A percentile compares a stretch with the other conserved stretches of the same genome.
phyloP scores from a whole-genome alignment of 2,888 invertebrate species.

The Antitype chi region DNA sequence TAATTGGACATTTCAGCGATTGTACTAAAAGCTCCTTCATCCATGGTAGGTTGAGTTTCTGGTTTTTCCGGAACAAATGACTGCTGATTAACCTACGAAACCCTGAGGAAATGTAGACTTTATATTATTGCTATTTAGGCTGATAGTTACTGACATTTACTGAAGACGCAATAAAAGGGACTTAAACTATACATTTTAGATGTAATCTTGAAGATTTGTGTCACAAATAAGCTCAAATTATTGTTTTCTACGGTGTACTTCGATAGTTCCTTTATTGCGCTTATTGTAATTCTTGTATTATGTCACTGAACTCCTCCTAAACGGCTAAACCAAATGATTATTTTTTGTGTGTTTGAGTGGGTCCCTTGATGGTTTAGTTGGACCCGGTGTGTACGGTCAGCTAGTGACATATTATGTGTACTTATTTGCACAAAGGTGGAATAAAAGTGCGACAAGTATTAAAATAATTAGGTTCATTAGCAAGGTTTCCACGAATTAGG shows the following conservation, averaged over 20 bases:
- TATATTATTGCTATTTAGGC: slow-evolving; percentile 20
- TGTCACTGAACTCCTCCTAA: no score
- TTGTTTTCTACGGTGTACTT: neutral
- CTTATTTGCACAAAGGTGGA: no score
- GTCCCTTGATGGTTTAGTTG: no score
- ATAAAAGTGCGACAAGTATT: neutral
- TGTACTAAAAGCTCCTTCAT: slow-evolving; percentile 33
- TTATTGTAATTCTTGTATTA: no score
- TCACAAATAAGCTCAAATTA: slow-evolving; percentile 16
- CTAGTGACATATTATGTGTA: no score
- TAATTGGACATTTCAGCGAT: neutral
- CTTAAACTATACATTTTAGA: slow-evolving; percentile 21
- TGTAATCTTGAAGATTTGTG: slow-evolving; percentile 20
- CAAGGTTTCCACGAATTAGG: neutral
- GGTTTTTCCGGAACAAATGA: slow-evolving; percentile 33
- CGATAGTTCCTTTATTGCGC: neutral
- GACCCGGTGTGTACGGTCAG: no score
- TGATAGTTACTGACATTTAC: slow-evolving; percentile 7
- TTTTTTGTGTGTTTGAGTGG: no score
- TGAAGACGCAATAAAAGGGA: slow-evolving; percentile 4
- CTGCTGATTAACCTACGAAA: slow-evolving; percentile 34
- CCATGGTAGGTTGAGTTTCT: slow-evolving; percentile 37
- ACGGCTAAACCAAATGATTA: no score
- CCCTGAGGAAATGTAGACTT: slow-evolving; percentile 28
- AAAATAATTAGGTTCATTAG: neutral